Conservation (phyloP, 2,113 vertebrate species). For the Cygnus atratus region DNA sequence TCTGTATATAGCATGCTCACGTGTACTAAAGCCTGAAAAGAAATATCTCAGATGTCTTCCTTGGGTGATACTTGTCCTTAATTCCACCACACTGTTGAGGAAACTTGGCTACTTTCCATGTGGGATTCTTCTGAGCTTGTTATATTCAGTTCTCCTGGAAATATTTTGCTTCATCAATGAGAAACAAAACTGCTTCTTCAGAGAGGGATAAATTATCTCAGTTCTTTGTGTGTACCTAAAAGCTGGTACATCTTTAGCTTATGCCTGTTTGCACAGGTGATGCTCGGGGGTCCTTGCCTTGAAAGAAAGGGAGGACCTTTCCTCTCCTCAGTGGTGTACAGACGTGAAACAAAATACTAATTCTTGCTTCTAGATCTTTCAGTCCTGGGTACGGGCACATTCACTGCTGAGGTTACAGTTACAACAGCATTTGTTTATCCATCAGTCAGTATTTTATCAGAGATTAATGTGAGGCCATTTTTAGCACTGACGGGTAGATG, state of each 20-base stretch:
- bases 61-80: neutral
- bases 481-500: slow-evolving; percentile 16
- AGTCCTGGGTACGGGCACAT: neutral
- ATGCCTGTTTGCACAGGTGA: neutral
- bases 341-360: neutral
- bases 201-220: neutral
- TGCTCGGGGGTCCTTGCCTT: neutral
- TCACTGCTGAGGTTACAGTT: neutral
- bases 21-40: neutral
- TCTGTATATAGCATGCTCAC: neutral
- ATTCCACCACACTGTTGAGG: neutral
- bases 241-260: neutral
- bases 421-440: slow-evolving; percentile 17
- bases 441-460: slow-evolving; percentile 15
- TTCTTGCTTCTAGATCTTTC: neutral
- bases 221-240: neutral
- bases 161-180: neutral
- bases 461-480: slow-evolving; percentile 16
- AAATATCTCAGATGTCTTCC: neutral
- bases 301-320: neutral
- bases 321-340: neutral
- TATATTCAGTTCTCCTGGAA: neutral
- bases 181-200: neutral
- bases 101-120: neutral
- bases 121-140: neutral